A percentile compares a stretch with the other conserved stretches of the same genome.
phyloP scores from a whole-genome alignment of 1,140 invertebrate species.

The Diuraphis noxia region DNA sequence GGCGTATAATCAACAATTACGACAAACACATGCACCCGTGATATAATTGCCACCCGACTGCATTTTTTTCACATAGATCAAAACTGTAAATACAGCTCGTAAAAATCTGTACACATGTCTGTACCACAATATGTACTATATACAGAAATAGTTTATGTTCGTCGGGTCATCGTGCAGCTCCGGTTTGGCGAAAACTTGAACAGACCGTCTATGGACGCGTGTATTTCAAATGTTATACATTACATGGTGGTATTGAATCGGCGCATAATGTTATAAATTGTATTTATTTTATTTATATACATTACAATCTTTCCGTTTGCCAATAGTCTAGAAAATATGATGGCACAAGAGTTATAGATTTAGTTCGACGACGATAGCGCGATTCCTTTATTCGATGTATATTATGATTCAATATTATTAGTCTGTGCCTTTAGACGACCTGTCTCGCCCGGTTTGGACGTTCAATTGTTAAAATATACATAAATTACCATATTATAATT shows the following conservation, averaged over 20 bases:
- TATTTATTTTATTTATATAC: conserved; percentile 12
- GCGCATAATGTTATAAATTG: background rate
- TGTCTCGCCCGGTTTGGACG: background rate
- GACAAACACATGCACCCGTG: background rate
- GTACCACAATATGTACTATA: background rate
- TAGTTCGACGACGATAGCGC: background rate
- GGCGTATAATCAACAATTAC: background rate
- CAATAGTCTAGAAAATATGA: background rate
- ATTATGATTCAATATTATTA: background rate
- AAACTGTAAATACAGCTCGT: background rate
- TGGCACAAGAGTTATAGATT: background rate
- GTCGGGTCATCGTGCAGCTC: background rate
- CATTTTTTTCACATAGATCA: background rate
- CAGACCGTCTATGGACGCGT: background rate
- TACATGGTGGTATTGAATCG: background rate
- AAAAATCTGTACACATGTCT: background rate
- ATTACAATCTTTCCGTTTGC: background rate
- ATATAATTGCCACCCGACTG: background rate
- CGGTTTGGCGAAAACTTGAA: background rate
- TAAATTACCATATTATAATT: no score
- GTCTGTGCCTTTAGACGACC: background rate
- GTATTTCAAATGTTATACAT: background rate
- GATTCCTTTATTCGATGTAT: background rate
- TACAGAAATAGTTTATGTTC: background rate
- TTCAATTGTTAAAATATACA: no score